Evolutionary conservation across 2,113 vertebrate species (phyloP), one percentile per base, ranked within the genome.

Genomic region (Rynchops niger): DNA sequence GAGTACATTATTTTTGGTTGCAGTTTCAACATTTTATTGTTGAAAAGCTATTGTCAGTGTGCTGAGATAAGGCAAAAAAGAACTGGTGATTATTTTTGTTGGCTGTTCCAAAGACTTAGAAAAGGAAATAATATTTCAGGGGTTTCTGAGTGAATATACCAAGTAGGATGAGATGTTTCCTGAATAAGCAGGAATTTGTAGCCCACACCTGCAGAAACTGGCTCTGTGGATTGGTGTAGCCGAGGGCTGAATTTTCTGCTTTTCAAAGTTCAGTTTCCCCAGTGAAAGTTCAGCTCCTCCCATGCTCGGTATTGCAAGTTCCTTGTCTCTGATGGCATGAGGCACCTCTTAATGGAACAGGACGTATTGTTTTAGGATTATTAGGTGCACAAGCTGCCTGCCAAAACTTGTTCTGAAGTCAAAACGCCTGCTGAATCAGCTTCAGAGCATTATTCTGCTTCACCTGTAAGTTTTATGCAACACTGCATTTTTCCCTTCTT

Each of bases 81-180:
- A 84, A 9, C 26, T 61, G 9, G 49, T 82, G 45, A 82, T 91
- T 91, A 40, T 93, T 72, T 88, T 76, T 78, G 12, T 91, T 86
- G 43, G 45, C 70, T 82, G n/a, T 90, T 88, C 36, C 62, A 88
- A 77, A 81, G 38, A 38, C 36, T 67, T 86, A 38, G 55, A 77
- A 94, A 82, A 65, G 71, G 91, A 96, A 97, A 95, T 78, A 86
- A 90, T 96, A 97, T 95, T 95, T 95, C 61, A 76, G 30, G 55
- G 78, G 27, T 59, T 97, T 97, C 91, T 83, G 49, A 25, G 29
- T 53, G 61, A 81, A 56, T 67, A 38, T 50, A 88, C 36, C 26
- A 72, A 86, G 47, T 52, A 93, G 95, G 88, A 90, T 84, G 81
- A 82, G 69, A 13, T 52, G 27, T 82, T 95, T 90, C 92, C 84